Evolutionary conservation across 2,888 invertebrate species (phyloP).

Genomic region (Rhagophthalmus giganteus): DNA sequence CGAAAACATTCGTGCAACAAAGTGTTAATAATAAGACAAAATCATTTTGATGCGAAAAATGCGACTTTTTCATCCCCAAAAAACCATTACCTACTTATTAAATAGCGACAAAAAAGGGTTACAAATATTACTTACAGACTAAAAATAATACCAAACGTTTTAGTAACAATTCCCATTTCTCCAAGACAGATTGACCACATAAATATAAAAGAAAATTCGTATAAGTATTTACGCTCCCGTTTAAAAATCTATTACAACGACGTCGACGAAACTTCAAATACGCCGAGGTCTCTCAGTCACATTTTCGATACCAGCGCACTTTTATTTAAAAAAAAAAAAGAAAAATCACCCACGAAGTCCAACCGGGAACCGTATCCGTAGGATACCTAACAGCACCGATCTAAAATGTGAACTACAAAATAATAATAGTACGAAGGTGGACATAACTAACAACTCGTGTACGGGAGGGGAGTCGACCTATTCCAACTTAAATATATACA

Average conservation of each 20-base stretch:
- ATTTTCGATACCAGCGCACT: too few relatives aligned
- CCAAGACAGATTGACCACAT: too few relatives aligned
- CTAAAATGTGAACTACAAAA: conserved; percentile 32
- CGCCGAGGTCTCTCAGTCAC: too few relatives aligned
- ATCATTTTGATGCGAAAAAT: too few relatives aligned
- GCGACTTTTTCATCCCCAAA: too few relatives aligned
- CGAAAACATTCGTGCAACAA: too few relatives aligned
- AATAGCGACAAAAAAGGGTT: conserved; percentile 4
- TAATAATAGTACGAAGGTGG: conserved; percentile 33
- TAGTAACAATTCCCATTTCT: conserved; percentile 74
- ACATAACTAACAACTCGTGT: conserved; percentile 24
- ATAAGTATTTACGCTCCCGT: not conserved
- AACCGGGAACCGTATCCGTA: too few relatives aligned
- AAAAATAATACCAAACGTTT: conserved; percentile 78
- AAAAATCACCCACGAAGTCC: too few relatives aligned
- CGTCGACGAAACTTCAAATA: too few relatives aligned
- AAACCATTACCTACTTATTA: too few relatives aligned
- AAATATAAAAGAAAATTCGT: conserved; percentile 1
- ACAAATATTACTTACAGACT: conserved; percentile 78
- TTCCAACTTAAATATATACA: conserved; percentile 17
- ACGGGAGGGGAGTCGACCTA: conserved; percentile 27
- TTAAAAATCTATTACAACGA: conserved; percentile 1
- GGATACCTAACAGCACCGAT: conserved; percentile 15
- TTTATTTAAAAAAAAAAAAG: too few relatives aligned
- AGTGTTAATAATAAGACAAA: too few relatives aligned